Conservation (phyloP, 2,113 vertebrate species). For the Lepisosteus oculatus region DNA sequence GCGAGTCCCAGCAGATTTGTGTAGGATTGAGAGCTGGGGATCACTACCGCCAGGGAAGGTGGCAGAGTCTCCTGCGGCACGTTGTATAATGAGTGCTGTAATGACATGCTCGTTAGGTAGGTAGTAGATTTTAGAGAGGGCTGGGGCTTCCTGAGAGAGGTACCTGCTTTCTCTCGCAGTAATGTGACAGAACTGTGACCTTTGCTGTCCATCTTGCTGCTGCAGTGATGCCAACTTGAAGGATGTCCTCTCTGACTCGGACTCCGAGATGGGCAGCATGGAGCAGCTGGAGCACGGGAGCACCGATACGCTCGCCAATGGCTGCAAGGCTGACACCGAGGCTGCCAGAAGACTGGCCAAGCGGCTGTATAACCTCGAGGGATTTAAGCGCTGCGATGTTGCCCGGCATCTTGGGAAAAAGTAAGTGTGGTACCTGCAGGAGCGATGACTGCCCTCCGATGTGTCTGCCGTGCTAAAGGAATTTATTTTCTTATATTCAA, state of each 20-base stretch:
- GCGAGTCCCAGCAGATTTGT: too few relatives aligned
- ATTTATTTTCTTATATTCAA: too few relatives aligned
- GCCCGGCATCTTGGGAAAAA: slow-evolving; percentile 94
- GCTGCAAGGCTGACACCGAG: slow-evolving; percentile 80
- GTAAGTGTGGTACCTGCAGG: slow-evolving; percentile 61
- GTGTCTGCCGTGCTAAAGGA: too few relatives aligned
- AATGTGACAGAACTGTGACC: too few relatives aligned
- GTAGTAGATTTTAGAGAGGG: too few relatives aligned
- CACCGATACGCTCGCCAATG: slow-evolving; percentile 84
- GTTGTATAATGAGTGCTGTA: too few relatives aligned
- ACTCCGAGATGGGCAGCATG: slow-evolving; percentile 83
- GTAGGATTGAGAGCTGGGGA: too few relatives aligned
- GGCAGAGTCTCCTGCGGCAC: too few relatives aligned
- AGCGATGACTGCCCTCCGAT: background rate
- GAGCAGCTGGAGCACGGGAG: slow-evolving; percentile 81
- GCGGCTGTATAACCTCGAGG: slow-evolving; percentile 88
- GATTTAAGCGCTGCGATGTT: slow-evolving; percentile 93
- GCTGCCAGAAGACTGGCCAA: slow-evolving; percentile 88
- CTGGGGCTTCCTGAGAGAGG: too few relatives aligned
- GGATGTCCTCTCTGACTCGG: slow-evolving; percentile 81
- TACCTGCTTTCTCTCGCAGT: too few relatives aligned
- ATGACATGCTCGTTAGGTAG: too few relatives aligned
- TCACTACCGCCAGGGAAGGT: too few relatives aligned
- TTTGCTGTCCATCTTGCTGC: slow-evolving; percentile 7
- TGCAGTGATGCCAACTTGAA: slow-evolving; percentile 84